Evolutionary conservation across 2,888 invertebrate species (phyloP), one percentile per base, ranked within the genome.

Genomic region (Margaritifera margaritifera): DNA sequence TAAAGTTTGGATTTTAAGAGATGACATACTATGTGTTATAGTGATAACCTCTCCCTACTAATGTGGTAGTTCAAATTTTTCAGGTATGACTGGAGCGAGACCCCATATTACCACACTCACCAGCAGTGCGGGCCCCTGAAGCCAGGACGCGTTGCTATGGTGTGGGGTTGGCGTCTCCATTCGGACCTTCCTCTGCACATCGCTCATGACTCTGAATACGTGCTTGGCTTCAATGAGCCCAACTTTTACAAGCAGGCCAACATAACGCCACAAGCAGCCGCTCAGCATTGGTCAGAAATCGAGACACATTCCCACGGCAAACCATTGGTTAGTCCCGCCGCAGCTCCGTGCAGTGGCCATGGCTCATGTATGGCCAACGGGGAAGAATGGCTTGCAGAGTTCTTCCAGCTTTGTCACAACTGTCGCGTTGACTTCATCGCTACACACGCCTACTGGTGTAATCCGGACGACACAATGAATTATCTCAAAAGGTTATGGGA

Each of bases 71-170:
- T 42, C 0, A 42, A 42, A 54, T 24, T 52, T 69, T 74, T 51
- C 62, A 79, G 79, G 79, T 79, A 79, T 52, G 72, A 76, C 57
- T 79, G 73, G 70, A 60, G 68, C 19, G 22, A 53, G n/a, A 68
- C 69, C 27, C 62, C 72, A 18, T 64, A 54, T 60, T 68, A 69
- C 56, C 68, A 72, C 51, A 53, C 42, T 51, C 60, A 67, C 53
- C 50, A 19, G 27, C 56, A 67, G n/a, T 67, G 67, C 52, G 42
- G 55, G 5, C 22, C 55, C 42, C 19, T 62, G 6, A 67, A 54
- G 22, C 57, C 66, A 11, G 63, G 68, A 25, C 64, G 60, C n/a
- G 59, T 71, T 11, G 68, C 70, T 22, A 74, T 74, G 71, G 59
- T 65, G 11, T 64, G 66, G 70, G 42, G 59, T 24, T 52, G 31